These are phyloP conservation scores for Petrophora chlorosata DNA, from an alignment of 2,888 invertebrate species.

Conservation along the genomic window DNA sequence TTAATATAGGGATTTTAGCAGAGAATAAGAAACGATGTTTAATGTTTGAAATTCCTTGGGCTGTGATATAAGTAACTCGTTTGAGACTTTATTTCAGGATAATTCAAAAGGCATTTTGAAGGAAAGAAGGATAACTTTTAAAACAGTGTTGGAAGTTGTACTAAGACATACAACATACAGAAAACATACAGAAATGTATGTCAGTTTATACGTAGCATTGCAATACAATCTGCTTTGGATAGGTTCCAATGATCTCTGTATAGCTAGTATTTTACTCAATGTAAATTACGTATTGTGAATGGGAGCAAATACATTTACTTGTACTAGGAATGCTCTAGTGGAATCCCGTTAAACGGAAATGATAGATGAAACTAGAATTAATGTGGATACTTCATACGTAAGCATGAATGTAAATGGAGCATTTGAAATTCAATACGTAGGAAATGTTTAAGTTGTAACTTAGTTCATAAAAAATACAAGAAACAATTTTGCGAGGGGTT, in stretches of 20 bases:
- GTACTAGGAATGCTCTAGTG: conserved; percentile 41
- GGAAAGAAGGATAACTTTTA: background rate
- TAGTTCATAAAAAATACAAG: conserved; percentile 11
- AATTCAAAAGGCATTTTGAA: background rate
- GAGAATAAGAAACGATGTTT: conserved; percentile 6
- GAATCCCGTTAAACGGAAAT: conserved; percentile 37
- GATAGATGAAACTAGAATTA: conserved; percentile 32
- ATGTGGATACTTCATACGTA: conserved; percentile 31
- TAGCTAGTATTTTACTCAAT: conserved; percentile 44
- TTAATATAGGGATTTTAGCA: conserved; percentile 7
- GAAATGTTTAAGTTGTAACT: conserved; percentile 23
- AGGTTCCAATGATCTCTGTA: conserved; percentile 47
- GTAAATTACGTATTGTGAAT: conserved; percentile 46
- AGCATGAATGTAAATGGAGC: conserved; percentile 28
- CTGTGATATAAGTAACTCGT: background rate
- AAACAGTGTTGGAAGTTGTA: background rate
- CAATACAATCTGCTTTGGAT: conserved; percentile 43
- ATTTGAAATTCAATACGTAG: conserved; percentile 32
- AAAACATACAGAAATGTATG: conserved; percentile 21
- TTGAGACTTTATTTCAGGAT: background rate
- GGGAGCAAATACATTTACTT: conserved; percentile 44
- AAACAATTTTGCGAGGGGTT: background rate
- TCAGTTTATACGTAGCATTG: conserved; percentile 23
- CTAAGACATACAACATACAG: background rate
- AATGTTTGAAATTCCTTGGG: conserved; percentile 3